Evolutionary conservation across 2,797 vertebrate genomes (phyloP).

Genomic region (Sardinella longiceps): DNA sequence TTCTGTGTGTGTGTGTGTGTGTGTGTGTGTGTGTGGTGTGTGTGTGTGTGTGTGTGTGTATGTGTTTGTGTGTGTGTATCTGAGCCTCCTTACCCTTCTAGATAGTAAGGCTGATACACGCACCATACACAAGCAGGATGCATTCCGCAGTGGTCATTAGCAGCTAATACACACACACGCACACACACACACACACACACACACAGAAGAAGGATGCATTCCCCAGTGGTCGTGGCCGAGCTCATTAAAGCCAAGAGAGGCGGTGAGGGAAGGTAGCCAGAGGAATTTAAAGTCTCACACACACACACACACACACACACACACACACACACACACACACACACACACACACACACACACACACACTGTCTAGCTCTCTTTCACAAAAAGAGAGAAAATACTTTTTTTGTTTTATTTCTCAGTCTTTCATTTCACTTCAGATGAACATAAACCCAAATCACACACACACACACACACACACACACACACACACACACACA

Average conservation of each 20-base stretch:
- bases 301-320: conserved; percentile 31
- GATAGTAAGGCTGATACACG: too few species aligned
- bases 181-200: neutral
- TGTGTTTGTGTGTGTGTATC: too few species aligned
- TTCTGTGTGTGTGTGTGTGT: too few species aligned
- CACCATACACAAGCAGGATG: too few species aligned
- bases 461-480: neutral
- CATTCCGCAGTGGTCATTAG: too few species aligned
- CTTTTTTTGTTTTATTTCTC: too few species aligned
- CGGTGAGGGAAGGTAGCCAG: neutral
- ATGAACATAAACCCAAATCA: neutral
- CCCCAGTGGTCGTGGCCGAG: neutral
- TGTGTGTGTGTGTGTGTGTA: too few species aligned
- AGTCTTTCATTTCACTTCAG: too few species aligned
- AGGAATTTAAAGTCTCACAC: neutral
- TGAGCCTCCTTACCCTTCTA: too few species aligned
- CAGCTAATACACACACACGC: too few species aligned
- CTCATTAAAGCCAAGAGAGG: neutral
- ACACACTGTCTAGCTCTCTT: neutral
- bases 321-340: conserved; percentile 22
- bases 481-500: neutral
- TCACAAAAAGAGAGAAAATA: too few species aligned
- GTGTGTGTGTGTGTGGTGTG: too few species aligned
- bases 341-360: neutral
- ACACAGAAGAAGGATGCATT: neutral